Conservation (phyloP, 2,113 vertebrate genomes). For the Trematomus loennbergii region DNA sequence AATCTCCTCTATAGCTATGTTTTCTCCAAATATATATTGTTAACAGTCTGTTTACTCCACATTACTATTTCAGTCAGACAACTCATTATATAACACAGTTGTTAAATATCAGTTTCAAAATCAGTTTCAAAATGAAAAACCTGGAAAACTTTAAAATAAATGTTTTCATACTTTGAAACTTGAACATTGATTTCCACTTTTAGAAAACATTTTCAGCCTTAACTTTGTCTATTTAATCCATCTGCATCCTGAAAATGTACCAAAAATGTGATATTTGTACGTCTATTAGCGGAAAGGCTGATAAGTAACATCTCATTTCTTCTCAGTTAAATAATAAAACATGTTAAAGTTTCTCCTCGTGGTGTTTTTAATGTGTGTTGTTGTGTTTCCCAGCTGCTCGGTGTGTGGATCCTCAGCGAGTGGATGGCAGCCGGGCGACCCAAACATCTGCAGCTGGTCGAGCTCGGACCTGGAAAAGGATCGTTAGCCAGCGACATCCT, state of each 20-base stretch:
- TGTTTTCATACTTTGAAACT: background rate
- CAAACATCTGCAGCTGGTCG: conserved; percentile 89
- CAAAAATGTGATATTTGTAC: background rate
- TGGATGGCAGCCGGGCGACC: conserved; percentile 93
- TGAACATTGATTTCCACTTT: background rate
- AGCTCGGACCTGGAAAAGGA: conserved; percentile 94
- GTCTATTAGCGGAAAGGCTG: too few relatives aligned
- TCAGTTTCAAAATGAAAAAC: background rate
- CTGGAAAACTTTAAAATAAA: background rate
- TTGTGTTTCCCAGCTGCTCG: conserved; percentile 85
- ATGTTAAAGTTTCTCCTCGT: background rate
- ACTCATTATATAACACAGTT: too few relatives aligned
- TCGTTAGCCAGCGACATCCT: conserved; percentile 89
- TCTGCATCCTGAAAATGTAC: background rate
- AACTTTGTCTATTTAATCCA: background rate
- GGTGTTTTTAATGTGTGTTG: background rate
- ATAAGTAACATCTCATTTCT: background rate
- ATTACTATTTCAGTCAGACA: too few relatives aligned
- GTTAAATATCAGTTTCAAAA: background rate
- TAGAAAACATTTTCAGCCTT: background rate
- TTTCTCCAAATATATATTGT: too few relatives aligned
- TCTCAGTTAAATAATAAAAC: background rate
- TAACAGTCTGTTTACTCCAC: too few relatives aligned
- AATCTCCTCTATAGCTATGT: background rate
- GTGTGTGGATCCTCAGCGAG: conserved; percentile 95